Evolutionary conservation across 1,140 invertebrate genomes (phyloP).

Genomic region (Zaprionus ornatus): DNA sequence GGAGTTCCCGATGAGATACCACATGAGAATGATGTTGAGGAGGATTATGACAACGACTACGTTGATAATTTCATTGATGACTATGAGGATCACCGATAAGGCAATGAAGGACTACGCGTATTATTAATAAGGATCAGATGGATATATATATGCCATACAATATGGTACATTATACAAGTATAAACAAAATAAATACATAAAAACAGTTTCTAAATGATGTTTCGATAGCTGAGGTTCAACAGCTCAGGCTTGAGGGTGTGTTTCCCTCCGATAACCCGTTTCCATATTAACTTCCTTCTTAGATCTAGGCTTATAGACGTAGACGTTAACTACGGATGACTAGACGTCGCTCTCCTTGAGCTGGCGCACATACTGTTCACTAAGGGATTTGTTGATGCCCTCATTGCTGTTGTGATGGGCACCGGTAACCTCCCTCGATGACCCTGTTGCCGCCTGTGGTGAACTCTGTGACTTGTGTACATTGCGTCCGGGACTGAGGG

Average conservation of each 20-base stretch:
- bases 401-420: constrained; percentile 29
- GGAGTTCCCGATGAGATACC: constrained; percentile 53
- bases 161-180: constrained; percentile 16
- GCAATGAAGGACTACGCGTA: not conserved
- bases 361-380: constrained; percentile 78
- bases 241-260: not conserved
- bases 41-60: constrained; percentile 39
- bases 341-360: constrained; percentile 79
- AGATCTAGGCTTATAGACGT: constrained; percentile 52
- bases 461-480: constrained; percentile 76
- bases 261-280: not conserved
- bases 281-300: constrained; percentile 19
- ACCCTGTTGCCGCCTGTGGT: constrained; percentile 54
- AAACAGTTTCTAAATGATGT: constrained; percentile 13
- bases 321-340: constrained; percentile 35
- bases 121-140: not conserved
- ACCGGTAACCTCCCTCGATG: not conserved
- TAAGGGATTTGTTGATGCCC: constrained; percentile 71
- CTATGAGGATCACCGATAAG: constrained; percentile 63
- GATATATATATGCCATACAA: not conserved
- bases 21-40: constrained; percentile 48
- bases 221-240: constrained; percentile 9
- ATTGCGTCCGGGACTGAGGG: constrained; percentile 54
- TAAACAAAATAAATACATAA: constrained; percentile 35
- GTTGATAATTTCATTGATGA: constrained; percentile 31